phyloP scores from a whole-genome alignment of 2,113 vertebrate species.

The Promerops cafer region DNA sequence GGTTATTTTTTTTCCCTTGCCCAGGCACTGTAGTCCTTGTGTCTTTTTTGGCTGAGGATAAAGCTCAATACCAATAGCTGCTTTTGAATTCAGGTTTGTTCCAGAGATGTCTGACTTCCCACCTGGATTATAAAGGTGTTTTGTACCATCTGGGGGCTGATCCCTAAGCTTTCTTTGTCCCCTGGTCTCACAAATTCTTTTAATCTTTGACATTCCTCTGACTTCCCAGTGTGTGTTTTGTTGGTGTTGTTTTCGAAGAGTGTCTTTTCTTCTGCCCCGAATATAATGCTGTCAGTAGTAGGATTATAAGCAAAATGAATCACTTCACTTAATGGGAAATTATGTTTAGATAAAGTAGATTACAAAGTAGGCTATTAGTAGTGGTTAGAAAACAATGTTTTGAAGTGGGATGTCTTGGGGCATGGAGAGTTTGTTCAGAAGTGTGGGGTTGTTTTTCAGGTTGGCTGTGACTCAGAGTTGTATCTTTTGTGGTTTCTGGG shows the following conservation, averaged over 20 bases:
- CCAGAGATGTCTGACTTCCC: background rate
- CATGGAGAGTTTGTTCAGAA: background rate
- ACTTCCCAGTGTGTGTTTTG: background rate
- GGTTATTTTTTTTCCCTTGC: background rate
- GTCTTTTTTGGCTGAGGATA: background rate
- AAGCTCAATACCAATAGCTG: background rate
- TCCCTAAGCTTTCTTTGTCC: background rate
- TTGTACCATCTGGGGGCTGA: background rate
- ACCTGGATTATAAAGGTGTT: background rate
- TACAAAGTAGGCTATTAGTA: slow-evolving; percentile 46
- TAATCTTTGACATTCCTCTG: background rate
- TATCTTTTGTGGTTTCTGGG: background rate
- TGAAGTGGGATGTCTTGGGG: slow-evolving; percentile 5
- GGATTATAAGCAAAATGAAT: slow-evolving; percentile 38
- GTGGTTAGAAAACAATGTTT: slow-evolving; percentile 43
- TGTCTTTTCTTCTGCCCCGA: background rate
- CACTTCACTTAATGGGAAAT: slow-evolving; percentile 49
- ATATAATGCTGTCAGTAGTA: background rate
- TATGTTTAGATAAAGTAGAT: slow-evolving; percentile 51
- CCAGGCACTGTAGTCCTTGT: background rate
- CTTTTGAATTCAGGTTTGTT: background rate
- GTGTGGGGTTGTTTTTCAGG: slow-evolving; percentile 3
- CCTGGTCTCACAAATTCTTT: background rate
- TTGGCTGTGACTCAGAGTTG: slow-evolving; percentile 13
- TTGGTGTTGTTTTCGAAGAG: background rate